These are phyloP conservation scores for Itoplectis maculator DNA, from an alignment of 2,888 invertebrate genomes.

Conservation along the genomic window DNA sequence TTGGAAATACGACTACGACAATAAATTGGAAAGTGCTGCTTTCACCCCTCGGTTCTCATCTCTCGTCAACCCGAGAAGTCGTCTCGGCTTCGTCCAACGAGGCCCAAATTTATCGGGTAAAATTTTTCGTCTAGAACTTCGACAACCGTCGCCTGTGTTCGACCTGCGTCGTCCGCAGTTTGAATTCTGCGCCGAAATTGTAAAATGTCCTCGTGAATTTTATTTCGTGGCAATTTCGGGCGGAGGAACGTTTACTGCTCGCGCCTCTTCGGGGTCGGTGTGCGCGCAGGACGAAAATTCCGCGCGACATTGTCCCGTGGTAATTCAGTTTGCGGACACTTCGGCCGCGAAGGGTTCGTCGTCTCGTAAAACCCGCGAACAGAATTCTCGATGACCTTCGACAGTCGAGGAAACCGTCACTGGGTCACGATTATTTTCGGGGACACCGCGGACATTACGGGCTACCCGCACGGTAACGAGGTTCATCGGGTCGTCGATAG, in stretches of 20 bases:
- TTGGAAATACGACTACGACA: conserved; percentile 69
- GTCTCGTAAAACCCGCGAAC: conserved; percentile 28
- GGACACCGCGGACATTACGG: conserved; percentile 42
- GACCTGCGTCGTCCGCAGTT: background rate
- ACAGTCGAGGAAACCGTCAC: conserved; percentile 52
- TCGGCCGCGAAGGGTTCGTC: conserved; percentile 30
- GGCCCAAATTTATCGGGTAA: conserved; percentile 46
- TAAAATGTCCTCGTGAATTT: conserved; percentile 36
- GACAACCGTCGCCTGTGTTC: background rate
- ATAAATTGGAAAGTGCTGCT: conserved; percentile 70
- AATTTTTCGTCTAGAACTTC: conserved; percentile 46
- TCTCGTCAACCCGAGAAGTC: conserved; percentile 26
- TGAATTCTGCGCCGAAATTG: conserved; percentile 21
- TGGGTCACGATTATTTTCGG: conserved; percentile 59
- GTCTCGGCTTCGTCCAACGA: conserved; percentile 13
- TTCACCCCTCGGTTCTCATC: conserved; percentile 58
- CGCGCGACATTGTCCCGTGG: conserved; percentile 34
- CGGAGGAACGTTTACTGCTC: conserved; percentile 33
- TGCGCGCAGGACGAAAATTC: conserved; percentile 28
- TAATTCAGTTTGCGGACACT: conserved; percentile 60
- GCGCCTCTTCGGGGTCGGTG: conserved; percentile 5
- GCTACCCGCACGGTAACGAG: conserved; percentile 27
- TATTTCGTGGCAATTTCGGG: conserved; percentile 8
- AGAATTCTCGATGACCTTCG: conserved; percentile 10
- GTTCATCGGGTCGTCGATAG: conserved; percentile 50